A percentile compares a stretch with the other conserved stretches of the same genome.
These are phyloP conservation scores for Calliphora vomitoria DNA, from an alignment of 2,888 invertebrate species.

Conservation along the genomic window DNA sequence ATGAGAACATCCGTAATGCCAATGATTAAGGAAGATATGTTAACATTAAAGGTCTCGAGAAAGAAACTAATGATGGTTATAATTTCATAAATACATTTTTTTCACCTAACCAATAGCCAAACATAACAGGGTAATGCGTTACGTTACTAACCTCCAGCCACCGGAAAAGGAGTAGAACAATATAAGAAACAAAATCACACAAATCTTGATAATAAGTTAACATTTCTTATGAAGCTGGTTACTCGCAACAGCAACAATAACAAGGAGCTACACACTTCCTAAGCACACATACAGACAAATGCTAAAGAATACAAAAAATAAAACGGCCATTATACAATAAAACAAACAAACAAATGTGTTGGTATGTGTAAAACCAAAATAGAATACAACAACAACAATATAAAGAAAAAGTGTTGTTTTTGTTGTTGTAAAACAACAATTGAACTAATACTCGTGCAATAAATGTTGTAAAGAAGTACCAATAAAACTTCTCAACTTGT, in stretches of 20 bases:
- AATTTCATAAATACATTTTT: neutral
- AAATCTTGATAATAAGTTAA: conserved; percentile 70
- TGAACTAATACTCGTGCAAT: neutral
- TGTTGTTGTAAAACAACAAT: neutral
- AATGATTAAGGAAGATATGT: too few relatives aligned
- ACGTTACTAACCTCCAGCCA: conserved; percentile 6
- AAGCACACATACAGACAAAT: neutral
- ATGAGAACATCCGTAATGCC: too few relatives aligned
- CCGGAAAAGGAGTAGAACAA: neutral
- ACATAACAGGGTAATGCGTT: conserved; percentile 7
- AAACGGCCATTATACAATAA: conserved; percentile 45
- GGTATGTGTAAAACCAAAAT: conserved; percentile 14
- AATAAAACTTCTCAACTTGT: conserved; percentile 53
- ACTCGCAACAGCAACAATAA: neutral
- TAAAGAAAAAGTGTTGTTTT: too few relatives aligned
- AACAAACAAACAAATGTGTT: conserved; percentile 2
- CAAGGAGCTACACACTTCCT: neutral
- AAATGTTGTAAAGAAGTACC: conserved; percentile 23
- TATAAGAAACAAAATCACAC: conserved; percentile 41
- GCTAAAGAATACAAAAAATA: conserved; percentile 33
- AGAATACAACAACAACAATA: too few relatives aligned
- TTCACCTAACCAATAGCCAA: neutral
- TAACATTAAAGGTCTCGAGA: too few relatives aligned
- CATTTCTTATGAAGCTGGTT: conserved; percentile 34
- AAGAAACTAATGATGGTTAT: too few relatives aligned